Evolutionary conservation across 2,797 vertebrate genomes (phyloP), one percentile per base, ranked within the genome.

Genomic region (Euthynnus affinis): DNA sequence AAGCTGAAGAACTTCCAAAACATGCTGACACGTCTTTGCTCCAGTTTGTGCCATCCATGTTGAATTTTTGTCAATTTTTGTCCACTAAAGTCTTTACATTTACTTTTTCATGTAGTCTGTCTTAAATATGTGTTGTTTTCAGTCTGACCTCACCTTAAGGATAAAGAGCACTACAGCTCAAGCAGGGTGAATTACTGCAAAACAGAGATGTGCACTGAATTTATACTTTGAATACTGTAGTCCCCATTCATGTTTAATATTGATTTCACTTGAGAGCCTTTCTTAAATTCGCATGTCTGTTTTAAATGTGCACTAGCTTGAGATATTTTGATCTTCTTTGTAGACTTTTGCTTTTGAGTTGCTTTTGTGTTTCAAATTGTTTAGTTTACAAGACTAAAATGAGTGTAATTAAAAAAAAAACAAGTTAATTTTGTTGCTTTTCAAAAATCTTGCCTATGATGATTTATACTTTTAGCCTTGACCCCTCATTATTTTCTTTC

Each of bases 401-500:
- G 1, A 5, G 29, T 32, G 29, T 32, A 32, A 32, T 32, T 32
- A 6, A 32, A 32, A 32, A 32, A 32, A 29, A 32, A 32, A 32
- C 6, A 32, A 32, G 29, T 32, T 32, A 6, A 32, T 32, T 32
- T 32, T 32, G 29, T 32, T 32, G 29, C 29, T 32, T 32, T 32
- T 32, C 3, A 25, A 51, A 46, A 62, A 20, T 46, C 18, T 69
- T 34, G 17, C 9, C 40, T 0, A 0, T 46, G 2, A 44, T 52
- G 1, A 3, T 7, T 68, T 22, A 58, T 40, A 53, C 8, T 10
- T 51, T 4, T 25, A 9, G 8, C 14, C 18, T 53, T 67, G 15
- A 80, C 59, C 13, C 7, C 3, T 68, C 6, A 1, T 37, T 78
- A 9, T 77, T 81, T 49, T 79, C 42, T 70, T 64, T 66, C 68